These are phyloP conservation scores for Chrysolina haemoptera DNA, from an alignment of 2,888 invertebrate genomes.

Conservation along the genomic window DNA sequence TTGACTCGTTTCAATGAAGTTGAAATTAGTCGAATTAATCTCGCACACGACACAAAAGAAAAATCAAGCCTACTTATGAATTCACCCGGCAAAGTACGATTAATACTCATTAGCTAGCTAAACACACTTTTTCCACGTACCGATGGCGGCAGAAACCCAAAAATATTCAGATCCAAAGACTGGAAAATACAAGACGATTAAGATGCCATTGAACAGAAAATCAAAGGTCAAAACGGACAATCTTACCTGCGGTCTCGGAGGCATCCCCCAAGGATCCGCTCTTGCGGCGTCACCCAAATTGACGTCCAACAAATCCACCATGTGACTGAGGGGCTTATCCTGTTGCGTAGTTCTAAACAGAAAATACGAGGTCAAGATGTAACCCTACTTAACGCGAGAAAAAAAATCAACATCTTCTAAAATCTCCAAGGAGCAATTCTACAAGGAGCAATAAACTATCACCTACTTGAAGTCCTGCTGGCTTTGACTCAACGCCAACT, in stretches of 20 bases:
- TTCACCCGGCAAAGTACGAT: neutral
- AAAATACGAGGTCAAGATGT: neutral
- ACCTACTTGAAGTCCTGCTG: slow-evolving; percentile 90
- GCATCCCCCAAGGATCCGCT: slow-evolving; percentile 84
- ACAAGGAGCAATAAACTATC: neutral
- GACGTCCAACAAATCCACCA: slow-evolving; percentile 89
- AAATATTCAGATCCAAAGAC: slow-evolving; percentile 60
- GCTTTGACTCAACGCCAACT: slow-evolving; percentile 93
- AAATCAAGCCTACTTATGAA: slow-evolving; percentile 10
- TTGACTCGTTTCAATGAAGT: neutral
- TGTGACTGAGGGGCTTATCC: slow-evolving; percentile 73
- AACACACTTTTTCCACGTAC: slow-evolving; percentile 51
- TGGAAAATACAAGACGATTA: slow-evolving; percentile 49
- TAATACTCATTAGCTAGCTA: slow-evolving; percentile 31
- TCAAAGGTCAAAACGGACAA: slow-evolving; percentile 11
- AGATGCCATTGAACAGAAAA: neutral
- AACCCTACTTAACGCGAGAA: neutral
- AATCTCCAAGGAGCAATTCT: neutral
- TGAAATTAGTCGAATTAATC: neutral
- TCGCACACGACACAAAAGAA: neutral
- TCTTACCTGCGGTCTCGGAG: slow-evolving; percentile 75
- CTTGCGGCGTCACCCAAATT: slow-evolving; percentile 76
- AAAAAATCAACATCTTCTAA: too few relatives aligned
- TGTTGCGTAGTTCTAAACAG: slow-evolving; percentile 27
- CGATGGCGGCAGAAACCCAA: slow-evolving; percentile 53